Percentiles rank a stretch among this genome's conserved stretches.
phyloP scores from a whole-genome alignment of 2,797 vertebrate genomes.

The Urosaurus nigricauda region DNA sequence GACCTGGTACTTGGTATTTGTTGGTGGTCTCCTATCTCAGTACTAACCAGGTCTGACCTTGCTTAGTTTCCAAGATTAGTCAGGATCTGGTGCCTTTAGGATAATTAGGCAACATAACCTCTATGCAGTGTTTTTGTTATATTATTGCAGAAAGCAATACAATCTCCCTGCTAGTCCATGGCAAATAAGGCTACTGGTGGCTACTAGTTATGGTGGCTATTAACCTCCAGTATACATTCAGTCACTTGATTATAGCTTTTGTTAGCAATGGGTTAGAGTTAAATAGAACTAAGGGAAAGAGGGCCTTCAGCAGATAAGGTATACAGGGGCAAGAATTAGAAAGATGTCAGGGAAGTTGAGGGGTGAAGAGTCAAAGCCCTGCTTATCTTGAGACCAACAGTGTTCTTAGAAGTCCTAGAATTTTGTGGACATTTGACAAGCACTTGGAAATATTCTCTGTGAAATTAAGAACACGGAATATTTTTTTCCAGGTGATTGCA shows the following conservation, averaged over 20 bases:
- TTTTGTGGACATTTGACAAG: not conserved
- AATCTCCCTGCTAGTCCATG: no score
- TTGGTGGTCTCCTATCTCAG: no score
- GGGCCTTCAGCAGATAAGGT: not conserved
- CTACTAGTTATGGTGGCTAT: no score
- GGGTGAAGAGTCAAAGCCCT: not conserved
- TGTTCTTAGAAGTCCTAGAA: not conserved
- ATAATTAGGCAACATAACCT: not conserved
- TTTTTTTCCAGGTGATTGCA: not conserved
- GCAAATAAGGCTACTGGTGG: no score
- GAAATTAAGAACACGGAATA: not conserved
- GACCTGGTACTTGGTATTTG: no score
- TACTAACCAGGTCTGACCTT: no score
- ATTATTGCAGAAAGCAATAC: no score
- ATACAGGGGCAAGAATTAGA: not conserved
- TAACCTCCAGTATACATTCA: not conserved
- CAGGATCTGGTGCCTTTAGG: no score
- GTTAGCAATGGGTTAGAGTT: not conserved
- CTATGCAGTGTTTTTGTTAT: no score
- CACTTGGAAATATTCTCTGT: not conserved
- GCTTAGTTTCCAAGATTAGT: no score
- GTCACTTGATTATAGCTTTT: not conserved
- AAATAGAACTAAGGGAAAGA: not conserved
- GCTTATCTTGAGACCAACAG: not conserved
- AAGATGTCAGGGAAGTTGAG: no score